A percentile compares a stretch with the other conserved stretches of the same genome.
These are phyloP conservation scores for Electrona antarctica DNA, from an alignment of 2,113 vertebrate genomes.

Conservation along the genomic window DNA sequence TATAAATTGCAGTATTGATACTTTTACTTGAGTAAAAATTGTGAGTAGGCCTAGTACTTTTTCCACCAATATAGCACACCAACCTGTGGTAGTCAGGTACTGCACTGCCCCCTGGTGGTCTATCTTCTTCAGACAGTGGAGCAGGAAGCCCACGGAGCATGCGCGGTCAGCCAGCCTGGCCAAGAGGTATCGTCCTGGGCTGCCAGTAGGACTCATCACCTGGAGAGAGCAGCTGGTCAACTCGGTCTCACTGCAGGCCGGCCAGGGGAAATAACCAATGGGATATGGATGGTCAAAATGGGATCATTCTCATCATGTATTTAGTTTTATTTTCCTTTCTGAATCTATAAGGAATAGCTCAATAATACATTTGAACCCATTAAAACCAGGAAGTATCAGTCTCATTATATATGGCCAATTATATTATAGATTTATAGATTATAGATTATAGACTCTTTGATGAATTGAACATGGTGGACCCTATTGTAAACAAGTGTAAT, in stretches of 20 bases:
- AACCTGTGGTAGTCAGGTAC: conserved; percentile 75
- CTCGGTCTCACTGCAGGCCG: conserved; percentile 76
- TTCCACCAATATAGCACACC: neutral
- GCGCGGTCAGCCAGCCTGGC: conserved; percentile 76
- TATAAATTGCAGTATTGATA: too few relatives aligned
- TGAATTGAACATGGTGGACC: too few relatives aligned
- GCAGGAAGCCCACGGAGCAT: conserved; percentile 79
- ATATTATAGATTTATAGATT: too few relatives aligned
- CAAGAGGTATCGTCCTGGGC: conserved; percentile 80
- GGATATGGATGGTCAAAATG: neutral
- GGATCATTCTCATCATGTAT: too few relatives aligned
- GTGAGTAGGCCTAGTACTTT: too few relatives aligned
- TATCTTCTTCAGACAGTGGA: conserved; percentile 81
- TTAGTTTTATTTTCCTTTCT: too few relatives aligned
- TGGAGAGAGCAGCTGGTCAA: conserved; percentile 86
- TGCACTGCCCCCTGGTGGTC: conserved; percentile 79
- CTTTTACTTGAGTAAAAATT: neutral
- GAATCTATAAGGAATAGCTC: too few relatives aligned
- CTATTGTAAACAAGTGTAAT: too few relatives aligned
- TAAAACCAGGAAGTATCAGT: too few relatives aligned
- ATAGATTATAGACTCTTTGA: too few relatives aligned
- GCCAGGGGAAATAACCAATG: neutral
- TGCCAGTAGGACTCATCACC: conserved; percentile 80
- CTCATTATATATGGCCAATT: too few relatives aligned
- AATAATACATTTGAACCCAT: too few relatives aligned